Evolutionary conservation across 2,888 invertebrate genomes (phyloP).

Genomic region (Seladonia tumulorum): DNA sequence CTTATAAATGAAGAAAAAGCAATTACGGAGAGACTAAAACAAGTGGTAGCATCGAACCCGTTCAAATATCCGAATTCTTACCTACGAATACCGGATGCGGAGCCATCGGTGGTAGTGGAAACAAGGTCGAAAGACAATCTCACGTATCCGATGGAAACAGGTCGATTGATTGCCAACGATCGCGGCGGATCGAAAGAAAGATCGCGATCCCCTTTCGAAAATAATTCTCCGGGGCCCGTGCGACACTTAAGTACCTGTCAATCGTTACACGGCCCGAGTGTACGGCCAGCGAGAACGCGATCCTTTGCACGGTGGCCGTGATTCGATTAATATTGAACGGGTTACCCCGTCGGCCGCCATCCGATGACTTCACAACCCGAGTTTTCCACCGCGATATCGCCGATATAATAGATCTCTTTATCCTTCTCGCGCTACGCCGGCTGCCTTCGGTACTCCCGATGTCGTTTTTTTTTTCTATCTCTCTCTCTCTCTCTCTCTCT

Average conservation of each 20-base stretch:
- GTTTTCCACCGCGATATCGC: constrained; percentile 69
- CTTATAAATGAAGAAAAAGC: not conserved
- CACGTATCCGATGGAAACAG: constrained; percentile 38
- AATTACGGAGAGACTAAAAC: not conserved
- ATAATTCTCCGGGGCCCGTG: constrained; percentile 50
- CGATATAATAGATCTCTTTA: constrained; percentile 6
- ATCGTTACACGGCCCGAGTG: constrained; percentile 37
- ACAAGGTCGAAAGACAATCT: constrained; percentile 50
- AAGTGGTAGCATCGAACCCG: not conserved
- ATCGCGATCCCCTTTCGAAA: constrained; percentile 59
- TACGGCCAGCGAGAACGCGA: constrained; percentile 55
- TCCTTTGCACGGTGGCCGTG: constrained; percentile 69
- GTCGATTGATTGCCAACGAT: constrained; percentile 53
- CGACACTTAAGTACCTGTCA: constrained; percentile 43
- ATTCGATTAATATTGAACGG: constrained; percentile 82
- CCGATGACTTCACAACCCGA: constrained; percentile 69
- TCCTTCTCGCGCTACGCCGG: constrained; percentile 47
- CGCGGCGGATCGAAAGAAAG: constrained; percentile 48
- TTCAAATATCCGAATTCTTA: not conserved
- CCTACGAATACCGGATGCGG: not conserved
- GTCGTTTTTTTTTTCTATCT: constrained; percentile 18
- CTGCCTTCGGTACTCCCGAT: constrained; percentile 56
- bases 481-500: no score
- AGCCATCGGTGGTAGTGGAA: constrained; percentile 18
- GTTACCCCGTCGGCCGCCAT: constrained; percentile 76